Evolutionary conservation across 2,888 invertebrate species (phyloP).

Genomic region (Conomelus anceps): DNA sequence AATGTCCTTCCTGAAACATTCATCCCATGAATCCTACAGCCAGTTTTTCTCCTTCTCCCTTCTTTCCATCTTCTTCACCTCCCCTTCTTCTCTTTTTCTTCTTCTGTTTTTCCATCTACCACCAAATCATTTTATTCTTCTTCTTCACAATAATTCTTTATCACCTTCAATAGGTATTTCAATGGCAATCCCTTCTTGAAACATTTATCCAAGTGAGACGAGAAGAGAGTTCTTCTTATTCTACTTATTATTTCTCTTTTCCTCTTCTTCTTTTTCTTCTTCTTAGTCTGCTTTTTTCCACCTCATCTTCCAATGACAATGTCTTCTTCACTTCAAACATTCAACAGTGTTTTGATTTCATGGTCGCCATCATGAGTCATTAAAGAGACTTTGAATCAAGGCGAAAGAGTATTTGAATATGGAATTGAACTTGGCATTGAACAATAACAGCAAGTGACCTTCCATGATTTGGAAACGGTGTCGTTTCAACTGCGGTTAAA

Average conservation of each 20-base stretch:
- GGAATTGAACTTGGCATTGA: background rate
- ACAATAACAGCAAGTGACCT: background rate
- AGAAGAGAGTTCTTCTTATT: too few species aligned
- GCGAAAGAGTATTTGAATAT: background rate
- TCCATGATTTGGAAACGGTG: background rate
- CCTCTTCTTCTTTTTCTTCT: background rate
- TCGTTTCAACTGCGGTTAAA: too few species aligned
- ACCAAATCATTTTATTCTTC: background rate
- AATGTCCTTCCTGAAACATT: background rate
- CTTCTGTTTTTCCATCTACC: background rate
- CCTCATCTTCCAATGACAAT: background rate
- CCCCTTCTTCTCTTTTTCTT: background rate
- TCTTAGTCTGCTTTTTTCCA: too few species aligned
- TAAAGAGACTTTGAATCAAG: background rate
- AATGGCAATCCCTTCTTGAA: too few species aligned
- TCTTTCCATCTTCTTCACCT: background rate
- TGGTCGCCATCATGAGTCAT: background rate
- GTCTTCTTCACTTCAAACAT: background rate
- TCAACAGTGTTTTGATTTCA: background rate
- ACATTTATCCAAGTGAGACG: too few species aligned
- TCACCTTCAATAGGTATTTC: too few species aligned
- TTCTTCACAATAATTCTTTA: too few species aligned
- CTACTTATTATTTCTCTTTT: too few species aligned
- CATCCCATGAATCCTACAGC: too few species aligned
- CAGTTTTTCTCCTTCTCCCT: slow-evolving; percentile 13